Base-by-base conservation (phyloP, 2,113 vertebrate genomes). In the Mesoclemmys tuberculata region DNA sequence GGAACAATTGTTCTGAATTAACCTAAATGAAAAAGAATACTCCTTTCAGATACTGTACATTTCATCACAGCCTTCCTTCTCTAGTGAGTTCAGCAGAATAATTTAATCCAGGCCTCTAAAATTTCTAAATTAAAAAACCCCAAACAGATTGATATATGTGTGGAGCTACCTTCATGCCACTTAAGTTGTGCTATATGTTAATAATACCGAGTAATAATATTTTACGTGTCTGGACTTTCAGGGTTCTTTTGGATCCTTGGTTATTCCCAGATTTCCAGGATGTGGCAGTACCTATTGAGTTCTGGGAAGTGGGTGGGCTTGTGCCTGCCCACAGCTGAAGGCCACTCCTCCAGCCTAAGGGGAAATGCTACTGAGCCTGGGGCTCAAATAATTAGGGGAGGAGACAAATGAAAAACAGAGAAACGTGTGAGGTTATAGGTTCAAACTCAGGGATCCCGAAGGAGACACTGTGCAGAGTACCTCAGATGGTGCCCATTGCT, bases 71-170 rank as follows among this genome's bases (percentile, higher is more conserved):
- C 84, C 82, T 46, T 86, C 38, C 71, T 58, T 79, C 51, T 80
- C 79, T 79, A 82, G 79, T 49, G 9, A 46, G 24, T 84, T 55
- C 2, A 27, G 8, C 26, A 71, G 68, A 58, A 41, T 10, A 22
- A 83, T 8, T 9, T 18, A 18, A 52, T 49, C 0, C 8, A 35
- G 1, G 31, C 41, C 11, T 44, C 4, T 24, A 56, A 55, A 24
- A 27, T 82, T 16, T 29, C 24, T 58, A 82, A 4, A 38, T 82
- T 26, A 7, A 80, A 81, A 21, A 48, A 16, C 12, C 48, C 8
- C 10, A 10, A 24, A 84, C 49, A 5, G 5, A 12, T 80, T 83
- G 21, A 58, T 26, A 29, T 4, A 29, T 29, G 29, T 29, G 29
- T 58, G 29, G 24, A 58, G 10, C 27, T 58, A 58, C 49, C 7